Conservation (phyloP, 2,888 invertebrate species). For the Drosophila austrosaltans region DNA sequence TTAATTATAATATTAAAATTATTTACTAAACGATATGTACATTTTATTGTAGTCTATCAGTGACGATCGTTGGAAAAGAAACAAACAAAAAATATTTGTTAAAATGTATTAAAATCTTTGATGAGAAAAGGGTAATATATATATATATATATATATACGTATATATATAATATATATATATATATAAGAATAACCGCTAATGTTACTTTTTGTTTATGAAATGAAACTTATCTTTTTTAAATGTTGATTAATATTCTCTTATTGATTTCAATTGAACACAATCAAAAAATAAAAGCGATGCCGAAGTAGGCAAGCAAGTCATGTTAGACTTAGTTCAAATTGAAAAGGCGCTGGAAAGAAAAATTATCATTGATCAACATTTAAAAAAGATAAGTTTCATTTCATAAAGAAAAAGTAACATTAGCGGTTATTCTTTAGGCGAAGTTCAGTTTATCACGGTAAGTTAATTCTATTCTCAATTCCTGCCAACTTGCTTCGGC, state of each 20-base stretch:
- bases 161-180: too few relatives aligned
- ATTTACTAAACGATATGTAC: constrained; percentile 70
- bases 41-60: constrained; percentile 65
- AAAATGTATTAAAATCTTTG: constrained; percentile 65
- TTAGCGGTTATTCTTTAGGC: too few relatives aligned
- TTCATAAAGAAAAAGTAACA: not conserved
- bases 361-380: constrained; percentile 69
- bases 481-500: not conserved
- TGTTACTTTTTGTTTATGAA: too few relatives aligned
- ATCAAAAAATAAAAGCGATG: constrained; percentile 10
- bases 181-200: too few relatives aligned
- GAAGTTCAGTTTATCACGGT: not conserved
- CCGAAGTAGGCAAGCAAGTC: not conserved
- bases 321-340: constrained; percentile 10
- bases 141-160: constrained; percentile 56
- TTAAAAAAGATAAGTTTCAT: constrained; percentile 14
- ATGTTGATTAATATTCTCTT: not conserved
- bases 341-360: constrained; percentile 49
- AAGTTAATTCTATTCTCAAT: not conserved
- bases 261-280: constrained; percentile 14
- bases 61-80: constrained; percentile 56
- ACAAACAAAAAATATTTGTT: constrained; percentile 55
- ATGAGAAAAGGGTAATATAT: constrained; percentile 77
- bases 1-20: constrained; percentile 62
- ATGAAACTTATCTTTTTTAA: too few relatives aligned